Evolutionary conservation across 2,797 vertebrate genomes (phyloP).

Genomic region (Acropternis orthonyx): DNA sequence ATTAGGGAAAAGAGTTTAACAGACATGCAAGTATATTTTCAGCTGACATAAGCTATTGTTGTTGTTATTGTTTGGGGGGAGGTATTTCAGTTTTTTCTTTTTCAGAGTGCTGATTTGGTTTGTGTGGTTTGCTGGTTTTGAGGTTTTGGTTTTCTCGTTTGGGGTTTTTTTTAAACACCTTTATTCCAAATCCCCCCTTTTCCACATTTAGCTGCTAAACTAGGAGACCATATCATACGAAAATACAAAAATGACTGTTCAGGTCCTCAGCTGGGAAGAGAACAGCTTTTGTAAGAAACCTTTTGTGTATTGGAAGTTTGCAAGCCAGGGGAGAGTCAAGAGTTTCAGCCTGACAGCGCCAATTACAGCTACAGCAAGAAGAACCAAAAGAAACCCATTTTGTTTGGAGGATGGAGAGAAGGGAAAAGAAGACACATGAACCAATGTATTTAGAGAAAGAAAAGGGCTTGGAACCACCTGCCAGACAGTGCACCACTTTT

Average conservation of each 20-base stretch:
- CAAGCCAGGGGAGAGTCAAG: background rate
- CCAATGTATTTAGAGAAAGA: background rate
- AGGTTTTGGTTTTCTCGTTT: background rate
- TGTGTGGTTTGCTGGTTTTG: background rate
- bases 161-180: background rate
- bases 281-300: background rate
- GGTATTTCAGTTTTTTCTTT: background rate
- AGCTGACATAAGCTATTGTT: background rate
- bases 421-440: background rate
- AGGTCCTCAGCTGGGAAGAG: background rate
- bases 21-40: background rate
- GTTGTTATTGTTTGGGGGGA: background rate
- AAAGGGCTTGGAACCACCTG: conserved; percentile 1
- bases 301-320: background rate
- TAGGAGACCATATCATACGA: background rate
- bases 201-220: background rate
- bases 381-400: background rate
- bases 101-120: background rate
- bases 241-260: background rate
- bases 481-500: background rate
- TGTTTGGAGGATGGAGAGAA: background rate
- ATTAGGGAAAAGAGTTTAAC: background rate
- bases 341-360: background rate
- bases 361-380: conserved; percentile 1
- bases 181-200: background rate